A percentile compares a stretch with the other conserved stretches of the same genome.
phyloP scores from a whole-genome alignment of 2,113 vertebrate species.

The Xenus cinereus region DNA sequence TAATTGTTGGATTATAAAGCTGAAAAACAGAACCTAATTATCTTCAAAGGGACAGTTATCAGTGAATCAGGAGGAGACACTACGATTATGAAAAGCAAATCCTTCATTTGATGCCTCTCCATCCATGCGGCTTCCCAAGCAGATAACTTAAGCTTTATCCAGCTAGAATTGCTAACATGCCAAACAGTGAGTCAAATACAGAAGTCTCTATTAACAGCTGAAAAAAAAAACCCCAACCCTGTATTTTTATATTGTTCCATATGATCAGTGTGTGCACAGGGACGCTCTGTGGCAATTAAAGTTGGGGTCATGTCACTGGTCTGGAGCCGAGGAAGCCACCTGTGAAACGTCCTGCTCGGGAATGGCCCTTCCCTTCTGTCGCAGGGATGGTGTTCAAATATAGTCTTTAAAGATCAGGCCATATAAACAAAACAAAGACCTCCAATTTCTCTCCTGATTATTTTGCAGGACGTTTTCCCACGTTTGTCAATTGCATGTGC shows the following conservation, averaged over 20 bases:
- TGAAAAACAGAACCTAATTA: not conserved
- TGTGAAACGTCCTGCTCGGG: not conserved
- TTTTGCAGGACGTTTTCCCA: not conserved
- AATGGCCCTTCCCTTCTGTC: not conserved
- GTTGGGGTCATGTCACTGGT: not conserved
- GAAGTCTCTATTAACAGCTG: not conserved
- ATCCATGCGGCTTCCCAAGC: not conserved
- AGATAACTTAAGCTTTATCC: not conserved
- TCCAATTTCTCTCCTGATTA: not conserved
- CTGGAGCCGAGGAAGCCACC: not conserved
- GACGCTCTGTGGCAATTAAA: accelerated
- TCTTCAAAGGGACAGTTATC: conserved; percentile 27
- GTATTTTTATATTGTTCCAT: not conserved
- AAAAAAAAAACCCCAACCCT: not conserved
- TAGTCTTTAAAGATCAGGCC: not conserved
- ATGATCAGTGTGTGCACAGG: not conserved
- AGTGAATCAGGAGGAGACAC: not conserved
- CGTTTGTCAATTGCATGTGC: not conserved
- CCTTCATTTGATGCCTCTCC: not conserved
- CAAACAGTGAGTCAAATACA: not conserved
- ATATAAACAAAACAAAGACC: not conserved
- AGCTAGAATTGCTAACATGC: not conserved
- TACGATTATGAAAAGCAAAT: not conserved
- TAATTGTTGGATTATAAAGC: not conserved
- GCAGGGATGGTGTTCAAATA: not conserved